Base-by-base conservation (phyloP, 2,113 vertebrate genomes). In the Anarhynchus alexandrinus region DNA sequence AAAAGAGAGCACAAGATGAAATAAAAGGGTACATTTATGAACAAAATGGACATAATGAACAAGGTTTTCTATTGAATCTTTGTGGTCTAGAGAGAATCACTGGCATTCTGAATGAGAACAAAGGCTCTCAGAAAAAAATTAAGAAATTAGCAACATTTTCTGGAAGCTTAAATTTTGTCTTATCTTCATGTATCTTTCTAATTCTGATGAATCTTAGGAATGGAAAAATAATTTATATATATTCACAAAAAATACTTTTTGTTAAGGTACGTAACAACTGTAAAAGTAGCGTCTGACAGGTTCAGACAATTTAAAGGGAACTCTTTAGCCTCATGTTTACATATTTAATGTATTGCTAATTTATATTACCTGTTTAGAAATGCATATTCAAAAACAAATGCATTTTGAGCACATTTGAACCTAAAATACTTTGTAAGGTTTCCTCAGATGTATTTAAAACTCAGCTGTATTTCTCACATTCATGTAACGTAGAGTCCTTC, bases 1-100 rank as follows among this genome's bases (percentile, higher is more conserved):
- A 82, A 81, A 85, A 89, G 62, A 89, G 38, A 94, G 73, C 20
- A 30, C 23, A 38, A 73, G 59, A 92, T 78, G n/a, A 90, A 94
- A 94, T 78, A 91, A 67, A 92, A 82, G 42, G 45, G 55, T 81
- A 81, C 26, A 65, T 96, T 96, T 94, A 74, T 70, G 94, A 57
- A 82, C 78, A 94, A 97, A 87, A 82, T 80, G 36, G 62, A 43
- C 26, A 27, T 73, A 72, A 65, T 59, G 47, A 79, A 91, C 52
- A 91, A 91, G 62, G 61, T 45, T 92, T 82, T 83, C 57, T 62
- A 22, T 52, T 86, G 36, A 83, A 36, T 88, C 74, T 96, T 88
- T 84, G 62, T 85, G 55, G 20, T 81, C 69, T 58, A 49, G 67
- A 89, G 36, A 96, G 54, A 67, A 82, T 81, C 91, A 65, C 15